These are phyloP conservation scores for Mesoclemmys tuberculata DNA, from an alignment of 2,113 vertebrate genomes.

Conservation along the genomic window DNA sequence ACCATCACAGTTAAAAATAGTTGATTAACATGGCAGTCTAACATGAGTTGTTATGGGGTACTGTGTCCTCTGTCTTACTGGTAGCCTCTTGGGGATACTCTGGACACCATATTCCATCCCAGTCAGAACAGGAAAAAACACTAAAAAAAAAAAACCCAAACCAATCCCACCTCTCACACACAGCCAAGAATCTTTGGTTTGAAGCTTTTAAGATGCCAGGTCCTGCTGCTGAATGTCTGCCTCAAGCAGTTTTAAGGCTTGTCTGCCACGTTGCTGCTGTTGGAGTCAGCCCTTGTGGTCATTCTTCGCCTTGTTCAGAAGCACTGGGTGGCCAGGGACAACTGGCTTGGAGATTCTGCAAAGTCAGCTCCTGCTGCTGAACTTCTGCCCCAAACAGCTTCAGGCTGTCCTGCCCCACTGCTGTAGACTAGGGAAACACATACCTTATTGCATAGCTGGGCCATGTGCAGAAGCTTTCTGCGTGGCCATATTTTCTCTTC, in stretches of 20 bases:
- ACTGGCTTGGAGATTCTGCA: background rate
- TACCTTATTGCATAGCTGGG: background rate
- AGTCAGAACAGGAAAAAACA: background rate
- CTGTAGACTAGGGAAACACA: background rate
- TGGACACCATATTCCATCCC: background rate
- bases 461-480: background rate
- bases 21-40: background rate
- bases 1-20: background rate
- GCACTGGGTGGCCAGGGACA: too few species aligned
- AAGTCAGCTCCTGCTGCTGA: background rate
- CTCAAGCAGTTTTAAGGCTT: too few species aligned
- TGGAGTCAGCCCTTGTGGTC: too few species aligned
- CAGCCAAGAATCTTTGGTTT: background rate
- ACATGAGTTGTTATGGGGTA: background rate
- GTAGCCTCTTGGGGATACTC: background rate
- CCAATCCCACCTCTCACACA: too few species aligned
- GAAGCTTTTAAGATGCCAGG: background rate
- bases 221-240: background rate
- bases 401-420: background rate
- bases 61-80: background rate
- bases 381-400: background rate
- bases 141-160: too few species aligned
- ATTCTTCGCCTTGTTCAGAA: too few species aligned
- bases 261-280: too few species aligned
- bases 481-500: background rate